phyloP scores from a whole-genome alignment of 2,797 vertebrate genomes.

The Diceros bicornis region DNA sequence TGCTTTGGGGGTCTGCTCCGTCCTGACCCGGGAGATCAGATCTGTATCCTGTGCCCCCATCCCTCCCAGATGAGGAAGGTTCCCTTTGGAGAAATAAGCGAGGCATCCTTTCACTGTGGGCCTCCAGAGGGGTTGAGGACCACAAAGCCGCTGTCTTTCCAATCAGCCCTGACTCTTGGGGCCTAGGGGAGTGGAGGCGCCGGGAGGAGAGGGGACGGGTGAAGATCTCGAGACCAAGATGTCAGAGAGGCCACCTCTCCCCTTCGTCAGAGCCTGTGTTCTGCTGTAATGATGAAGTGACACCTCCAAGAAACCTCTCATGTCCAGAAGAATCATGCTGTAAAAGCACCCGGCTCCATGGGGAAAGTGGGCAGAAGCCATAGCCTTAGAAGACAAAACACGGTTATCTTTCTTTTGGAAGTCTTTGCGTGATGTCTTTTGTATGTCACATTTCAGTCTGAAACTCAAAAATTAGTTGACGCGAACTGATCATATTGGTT shows the following conservation, averaged over 20 bases:
- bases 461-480: not conserved
- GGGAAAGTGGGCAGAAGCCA: not conserved
- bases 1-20: not conserved
- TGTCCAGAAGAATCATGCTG: not conserved
- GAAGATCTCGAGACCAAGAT: no score
- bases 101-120: fast-evolving
- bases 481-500: not conserved
- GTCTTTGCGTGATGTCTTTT: no score
- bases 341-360: fast-evolving
- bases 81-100: not conserved
- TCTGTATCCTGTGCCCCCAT: fast-evolving
- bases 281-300: not conserved
- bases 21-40: not conserved
- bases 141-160: not conserved
- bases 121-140: no score
- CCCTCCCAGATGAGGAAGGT: not conserved
- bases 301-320: fast-evolving
- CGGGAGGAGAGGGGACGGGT: no score
- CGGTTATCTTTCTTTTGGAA: not conserved
- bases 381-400: not conserved
- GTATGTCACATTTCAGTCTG: no score
- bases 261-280: not conserved
- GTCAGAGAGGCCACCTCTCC: no score
- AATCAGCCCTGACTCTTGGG: not conserved
- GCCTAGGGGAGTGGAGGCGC: fast-evolving